Evolutionary conservation across 1,140 invertebrate species (phyloP), one percentile per base, ranked within the genome.

Genomic region (Leptonema lineaticorne): DNA sequence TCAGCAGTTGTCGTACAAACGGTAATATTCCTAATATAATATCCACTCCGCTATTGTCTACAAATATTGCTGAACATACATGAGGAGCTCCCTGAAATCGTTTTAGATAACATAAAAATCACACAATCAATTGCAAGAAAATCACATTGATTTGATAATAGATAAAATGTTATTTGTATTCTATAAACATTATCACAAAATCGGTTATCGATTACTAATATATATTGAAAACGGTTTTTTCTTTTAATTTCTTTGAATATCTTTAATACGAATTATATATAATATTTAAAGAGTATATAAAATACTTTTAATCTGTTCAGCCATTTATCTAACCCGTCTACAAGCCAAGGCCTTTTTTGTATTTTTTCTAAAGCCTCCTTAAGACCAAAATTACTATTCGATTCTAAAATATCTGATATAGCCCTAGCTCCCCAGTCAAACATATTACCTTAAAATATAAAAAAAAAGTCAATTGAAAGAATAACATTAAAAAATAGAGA

Each of bases 361-460:
- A 86, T 88, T 77, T 88, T 90, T 5, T 83, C 79, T 73, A 90
- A 83, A 1, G 95, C 95, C 75, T 95, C 88, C 75, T 88, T 81
- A 69, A 98, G 90, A 63, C 90, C 90, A 83, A 96, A 93, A 64
- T 85, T 82, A 24, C 83, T 79, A 60, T 83, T 83, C 8, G 82
- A 83, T 78, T 95, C 91, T 82, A 98, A 86, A 50, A 97, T 87
- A 71, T 87, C 84, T 8, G 91, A 88, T 9, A 96, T 90, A 76
- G 94, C 93, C 76, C 91, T 89, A 0, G 95, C 94, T 33, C 95
- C 95, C 94, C 95, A 98, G 80, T 98, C 96, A 83, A 98, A 98
- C 79, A 98, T 94, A 82, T 98, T 98, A 22, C 93, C 93, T 74
- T 87, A 85, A 33, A 93, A n/a, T n/a, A n/a, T n/a, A n/a, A n/a